Evolutionary conservation across 2,888 invertebrate genomes (phyloP), one percentile per base, ranked within the genome.

Genomic region (Brassicogethes aeneus): DNA sequence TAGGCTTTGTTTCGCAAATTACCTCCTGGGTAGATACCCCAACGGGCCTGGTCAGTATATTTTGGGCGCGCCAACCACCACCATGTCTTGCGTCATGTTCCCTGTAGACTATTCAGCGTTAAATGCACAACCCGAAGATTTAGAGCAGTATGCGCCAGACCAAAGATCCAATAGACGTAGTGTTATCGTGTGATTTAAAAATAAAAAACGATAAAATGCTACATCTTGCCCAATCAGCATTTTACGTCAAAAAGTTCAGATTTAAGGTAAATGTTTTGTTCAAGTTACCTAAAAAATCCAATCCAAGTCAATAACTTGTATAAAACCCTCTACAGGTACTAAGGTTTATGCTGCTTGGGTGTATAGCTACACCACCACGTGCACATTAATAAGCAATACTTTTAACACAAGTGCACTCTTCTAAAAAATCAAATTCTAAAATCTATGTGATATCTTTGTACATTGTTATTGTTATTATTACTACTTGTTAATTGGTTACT

Each of bases 41-140:
- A 83, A 84, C 59, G 84, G 84, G 1, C 82, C 83, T 0, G 85
- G 85, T 1, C 82, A 84, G 55, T 82, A 79, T 73, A 74, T 84
- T 36, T 74, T 84, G 17, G 83, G 83, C 13, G 76, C 77, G 3
- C 71, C 77, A 2, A 73, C 74, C 50, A 72, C 70, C 49, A 66
- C 74, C 15, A 61, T 73, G 8, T 74, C 73, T 2, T 74, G 72
- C 38, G 75, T 75, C 2, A 75, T 77, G 8, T 85, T 83, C 60
- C 84, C 84, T 2, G 80, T 85, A 39, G 84, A 85, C 70, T 84
- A 85, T 66, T 81, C 81, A 56, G 82, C 82, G 16, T 70, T 84
- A 47, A 83, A 82, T 67, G 77, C 81, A 2, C 77, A 81, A 53
- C 79, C 78, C 42, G 79, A 76, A 43, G 81, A 81, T 59, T 65